Evolutionary conservation across 2,113 vertebrate species (phyloP).

Genomic region (Formicarius rufipectus): DNA sequence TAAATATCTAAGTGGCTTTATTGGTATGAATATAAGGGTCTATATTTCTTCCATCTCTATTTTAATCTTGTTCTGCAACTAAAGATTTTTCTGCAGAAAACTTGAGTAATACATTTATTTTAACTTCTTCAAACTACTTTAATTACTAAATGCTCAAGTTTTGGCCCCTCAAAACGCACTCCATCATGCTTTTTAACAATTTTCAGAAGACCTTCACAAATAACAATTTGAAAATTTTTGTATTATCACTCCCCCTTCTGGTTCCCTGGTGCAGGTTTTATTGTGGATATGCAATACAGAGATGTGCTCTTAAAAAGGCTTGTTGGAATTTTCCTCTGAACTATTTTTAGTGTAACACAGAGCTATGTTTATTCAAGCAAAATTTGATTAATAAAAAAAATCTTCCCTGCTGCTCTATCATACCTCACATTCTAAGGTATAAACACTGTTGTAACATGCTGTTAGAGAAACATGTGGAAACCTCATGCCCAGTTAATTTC

Average conservation of each 20-base stretch:
- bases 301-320: neutral
- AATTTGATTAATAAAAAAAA: neutral
- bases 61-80: neutral
- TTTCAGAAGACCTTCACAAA: neutral
- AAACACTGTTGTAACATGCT: neutral
- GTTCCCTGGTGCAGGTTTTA: neutral
- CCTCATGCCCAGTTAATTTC: neutral
- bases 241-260: conserved; percentile 32
- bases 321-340: neutral
- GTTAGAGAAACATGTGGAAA: neutral
- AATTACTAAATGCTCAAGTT: neutral
- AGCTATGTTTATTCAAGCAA: neutral
- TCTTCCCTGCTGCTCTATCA: neutral
- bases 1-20: neutral
- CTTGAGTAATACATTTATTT: neutral
- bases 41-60: neutral
- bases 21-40: neutral
- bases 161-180: neutral
- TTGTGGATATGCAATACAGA: neutral
- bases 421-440: neutral
- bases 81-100: neutral
- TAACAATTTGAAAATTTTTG: neutral
- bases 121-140: neutral
- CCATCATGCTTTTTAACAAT: neutral
- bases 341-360: neutral